phyloP scores from a whole-genome alignment of 1,140 invertebrate genomes.

The Contarinia nasturtii region DNA sequence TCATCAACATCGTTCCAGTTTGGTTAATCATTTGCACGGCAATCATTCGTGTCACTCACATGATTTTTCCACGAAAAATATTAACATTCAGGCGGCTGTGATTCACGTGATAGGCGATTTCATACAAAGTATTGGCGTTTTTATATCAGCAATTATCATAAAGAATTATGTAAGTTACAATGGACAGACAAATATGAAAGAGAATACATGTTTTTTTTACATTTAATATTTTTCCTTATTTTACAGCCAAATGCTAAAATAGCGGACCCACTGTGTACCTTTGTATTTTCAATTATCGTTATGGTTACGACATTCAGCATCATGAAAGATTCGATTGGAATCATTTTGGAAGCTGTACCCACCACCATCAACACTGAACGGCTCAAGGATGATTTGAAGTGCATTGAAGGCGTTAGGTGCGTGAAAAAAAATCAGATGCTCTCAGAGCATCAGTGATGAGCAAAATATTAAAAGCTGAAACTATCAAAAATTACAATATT shows the following conservation, averaged over 20 bases:
- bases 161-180: slow-evolving; percentile 49
- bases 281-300: slow-evolving; percentile 71
- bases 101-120: slow-evolving; percentile 86
- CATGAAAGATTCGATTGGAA: slow-evolving; percentile 48
- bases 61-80: slow-evolving; percentile 28
- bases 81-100: slow-evolving; percentile 75
- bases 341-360: slow-evolving; percentile 67
- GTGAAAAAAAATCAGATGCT: no score
- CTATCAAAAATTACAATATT: neutral
- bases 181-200: neutral
- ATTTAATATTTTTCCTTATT: slow-evolving; percentile 3
- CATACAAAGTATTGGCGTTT: slow-evolving; percentile 72
- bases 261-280: slow-evolving; percentile 77
- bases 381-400: slow-evolving; percentile 30
- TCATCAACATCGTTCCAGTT: neutral
- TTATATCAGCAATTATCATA: slow-evolving; percentile 65
- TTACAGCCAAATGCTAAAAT: slow-evolving; percentile 51
- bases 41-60: neutral
- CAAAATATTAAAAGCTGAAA: neutral
- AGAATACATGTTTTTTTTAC: neutral
- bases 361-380: slow-evolving; percentile 25
- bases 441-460: slow-evolving; percentile 1
- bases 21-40: neutral
- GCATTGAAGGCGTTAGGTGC: slow-evolving; percentile 41
- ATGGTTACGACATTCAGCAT: slow-evolving; percentile 60